Percentiles rank a stretch among this genome's conserved stretches.
Conservation (phyloP, 2,888 invertebrate genomes). For the Caenorhabditis panamensis region DNA sequence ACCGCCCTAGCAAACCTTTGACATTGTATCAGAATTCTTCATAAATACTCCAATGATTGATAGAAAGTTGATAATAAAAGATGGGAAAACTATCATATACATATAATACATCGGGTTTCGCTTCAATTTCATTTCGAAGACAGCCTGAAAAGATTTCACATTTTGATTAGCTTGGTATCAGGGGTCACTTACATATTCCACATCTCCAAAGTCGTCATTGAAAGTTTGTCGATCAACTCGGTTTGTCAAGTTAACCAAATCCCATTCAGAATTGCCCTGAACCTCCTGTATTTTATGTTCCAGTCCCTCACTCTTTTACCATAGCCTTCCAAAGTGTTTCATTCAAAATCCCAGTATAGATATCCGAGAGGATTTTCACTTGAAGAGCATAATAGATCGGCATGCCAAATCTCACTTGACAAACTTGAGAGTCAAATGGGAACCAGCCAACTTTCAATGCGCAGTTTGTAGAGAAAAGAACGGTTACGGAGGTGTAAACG, state of each 20-base stretch:
- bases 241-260: conserved; percentile 16
- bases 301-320: conserved; percentile 4
- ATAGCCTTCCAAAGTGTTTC: neutral
- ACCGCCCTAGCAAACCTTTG: conserved; percentile 27
- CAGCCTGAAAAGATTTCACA: no score
- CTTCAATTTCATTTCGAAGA: conserved; percentile 28
- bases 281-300: no score
- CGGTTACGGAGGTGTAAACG: conserved; percentile 26
- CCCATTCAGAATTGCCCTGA: conserved; percentile 60
- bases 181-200: conserved; percentile 29
- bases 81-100: conserved; percentile 45
- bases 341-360: conserved; percentile 31
- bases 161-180: neutral
- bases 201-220: conserved; percentile 16
- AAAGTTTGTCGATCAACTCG: conserved; percentile 12
- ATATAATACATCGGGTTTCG: conserved; percentile 51
- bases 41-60: conserved; percentile 50
- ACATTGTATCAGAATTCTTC: conserved; percentile 41
- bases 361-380: conserved; percentile 29
- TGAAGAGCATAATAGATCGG: conserved; percentile 24
- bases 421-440: conserved; percentile 50
- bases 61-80: conserved; percentile 38
- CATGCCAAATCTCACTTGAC: conserved; percentile 34
- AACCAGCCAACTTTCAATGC: conserved; percentile 42
- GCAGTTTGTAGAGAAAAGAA: conserved; percentile 35